phyloP scores from a whole-genome alignment of 2,113 vertebrate genomes.

The Oreochromis spilurus region DNA sequence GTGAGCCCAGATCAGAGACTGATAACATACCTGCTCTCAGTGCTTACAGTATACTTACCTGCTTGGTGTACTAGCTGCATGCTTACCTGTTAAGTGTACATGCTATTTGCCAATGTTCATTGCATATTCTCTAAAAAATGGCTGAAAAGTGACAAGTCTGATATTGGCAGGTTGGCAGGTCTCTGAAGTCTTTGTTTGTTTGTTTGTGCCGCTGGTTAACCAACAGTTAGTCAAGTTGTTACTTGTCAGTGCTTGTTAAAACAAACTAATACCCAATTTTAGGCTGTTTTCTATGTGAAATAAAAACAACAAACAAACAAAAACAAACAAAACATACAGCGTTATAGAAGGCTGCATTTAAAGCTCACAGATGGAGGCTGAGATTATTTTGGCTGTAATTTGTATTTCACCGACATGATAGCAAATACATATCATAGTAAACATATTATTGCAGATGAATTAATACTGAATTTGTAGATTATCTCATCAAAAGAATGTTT shows the following conservation, averaged over 20 bases:
- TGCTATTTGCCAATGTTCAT: neutral
- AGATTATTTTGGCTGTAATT: neutral
- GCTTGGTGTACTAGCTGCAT: neutral
- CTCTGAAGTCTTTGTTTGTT: neutral
- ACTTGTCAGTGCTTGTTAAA: neutral
- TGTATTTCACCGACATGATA: neutral
- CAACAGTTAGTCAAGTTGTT: neutral
- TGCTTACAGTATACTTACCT: neutral
- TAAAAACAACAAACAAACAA: neutral
- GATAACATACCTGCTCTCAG: neutral
- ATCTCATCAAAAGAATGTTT: fast-evolving
- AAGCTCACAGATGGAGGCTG: neutral
- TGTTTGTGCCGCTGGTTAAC: neutral
- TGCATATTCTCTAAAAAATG: fast-evolving
- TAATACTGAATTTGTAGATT: neutral
- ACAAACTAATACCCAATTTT: neutral
- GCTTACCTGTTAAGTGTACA: neutral
- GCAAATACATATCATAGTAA: neutral
- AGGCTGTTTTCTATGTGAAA: neutral
- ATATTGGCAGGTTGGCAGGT: neutral
- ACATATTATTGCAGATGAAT: fast-evolving
- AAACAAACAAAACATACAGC: fast-evolving
- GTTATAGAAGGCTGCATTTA: neutral
- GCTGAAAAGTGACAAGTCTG: neutral
- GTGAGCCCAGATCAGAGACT: neutral